Conservation (phyloP, 2,888 invertebrate genomes). For the Dolichomitus sp. region DNA sequence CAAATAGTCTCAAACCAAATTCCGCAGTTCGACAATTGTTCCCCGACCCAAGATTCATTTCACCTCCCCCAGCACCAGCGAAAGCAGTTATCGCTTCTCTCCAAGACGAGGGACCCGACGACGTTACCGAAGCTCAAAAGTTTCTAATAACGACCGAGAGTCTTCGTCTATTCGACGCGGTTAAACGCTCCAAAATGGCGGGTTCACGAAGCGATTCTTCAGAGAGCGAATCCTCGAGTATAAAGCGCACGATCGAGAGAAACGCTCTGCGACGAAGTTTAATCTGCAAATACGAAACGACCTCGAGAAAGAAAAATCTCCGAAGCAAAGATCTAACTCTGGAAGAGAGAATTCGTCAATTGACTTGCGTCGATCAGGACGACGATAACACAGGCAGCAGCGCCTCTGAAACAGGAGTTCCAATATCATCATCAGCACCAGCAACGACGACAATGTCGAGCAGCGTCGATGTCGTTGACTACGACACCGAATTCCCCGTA, state of each 20-base stretch:
- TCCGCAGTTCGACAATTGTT: constrained; percentile 95
- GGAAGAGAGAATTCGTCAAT: constrained; percentile 94
- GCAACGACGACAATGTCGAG: constrained; percentile 32
- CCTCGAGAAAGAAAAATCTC: constrained; percentile 87
- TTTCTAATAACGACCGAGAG: constrained; percentile 92
- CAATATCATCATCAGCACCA: constrained; percentile 38
- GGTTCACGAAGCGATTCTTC: constrained; percentile 83
- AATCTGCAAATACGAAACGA: constrained; percentile 89
- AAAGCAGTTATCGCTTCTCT: constrained; percentile 64
- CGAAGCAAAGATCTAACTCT: constrained; percentile 91
- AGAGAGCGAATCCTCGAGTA: constrained; percentile 84
- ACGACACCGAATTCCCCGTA: constrained; percentile 85
- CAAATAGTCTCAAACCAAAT: constrained; percentile 90
- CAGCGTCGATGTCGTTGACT: constrained; percentile 47
- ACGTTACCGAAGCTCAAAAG: constrained; percentile 85
- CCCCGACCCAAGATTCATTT: constrained; percentile 89
- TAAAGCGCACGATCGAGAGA: constrained; percentile 93
- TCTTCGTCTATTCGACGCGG: constrained; percentile 90
- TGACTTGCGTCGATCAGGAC: constrained; percentile 94
- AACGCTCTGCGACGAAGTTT: constrained; percentile 94
- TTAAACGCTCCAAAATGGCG: constrained; percentile 88
- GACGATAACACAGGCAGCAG: constrained; percentile 86
- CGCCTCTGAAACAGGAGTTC: constrained; percentile 69
- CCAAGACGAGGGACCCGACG: constrained; percentile 80
- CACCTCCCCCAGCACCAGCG: constrained; percentile 88